Conservation (phyloP, 2,888 invertebrate genomes). For the Protophormia terraenovae region DNA sequence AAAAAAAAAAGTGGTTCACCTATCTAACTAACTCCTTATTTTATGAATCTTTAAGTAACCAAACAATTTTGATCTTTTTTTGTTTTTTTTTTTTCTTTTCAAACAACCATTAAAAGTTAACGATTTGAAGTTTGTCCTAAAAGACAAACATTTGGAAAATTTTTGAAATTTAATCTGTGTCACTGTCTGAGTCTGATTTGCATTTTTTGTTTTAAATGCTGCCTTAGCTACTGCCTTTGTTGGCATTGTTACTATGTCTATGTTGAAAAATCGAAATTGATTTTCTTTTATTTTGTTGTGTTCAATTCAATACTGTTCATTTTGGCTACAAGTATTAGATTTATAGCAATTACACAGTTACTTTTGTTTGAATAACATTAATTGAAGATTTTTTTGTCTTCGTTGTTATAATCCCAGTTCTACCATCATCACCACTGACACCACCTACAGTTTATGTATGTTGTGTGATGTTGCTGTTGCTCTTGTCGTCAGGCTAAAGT, state of each 20-base stretch:
- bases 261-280: slow-evolving; percentile 44
- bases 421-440: slow-evolving; percentile 17
- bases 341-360: slow-evolving; percentile 56
- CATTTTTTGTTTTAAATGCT: background rate
- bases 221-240: background rate
- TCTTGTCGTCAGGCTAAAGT: slow-evolving; percentile 8
- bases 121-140: slow-evolving; percentile 14
- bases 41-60: background rate
- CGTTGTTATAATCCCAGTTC: slow-evolving; percentile 18
- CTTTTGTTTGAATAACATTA: slow-evolving; percentile 40
- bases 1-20: background rate
- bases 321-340: slow-evolving; percentile 36
- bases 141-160: slow-evolving; percentile 3
- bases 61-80: background rate
- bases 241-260: slow-evolving; percentile 34
- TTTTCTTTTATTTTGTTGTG: slow-evolving; percentile 33
- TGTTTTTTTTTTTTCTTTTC: background rate
- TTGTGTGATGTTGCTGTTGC: background rate
- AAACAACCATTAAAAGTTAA: slow-evolving; percentile 49
- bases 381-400: slow-evolving; percentile 37
- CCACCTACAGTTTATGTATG: background rate
- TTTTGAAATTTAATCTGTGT: slow-evolving; percentile 44
- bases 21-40: background rate
- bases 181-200: slow-evolving; percentile 19
- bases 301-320: background rate